These are phyloP conservation scores for Fratercula arctica DNA, from an alignment of 2,797 vertebrate species.

Conservation along the genomic window DNA sequence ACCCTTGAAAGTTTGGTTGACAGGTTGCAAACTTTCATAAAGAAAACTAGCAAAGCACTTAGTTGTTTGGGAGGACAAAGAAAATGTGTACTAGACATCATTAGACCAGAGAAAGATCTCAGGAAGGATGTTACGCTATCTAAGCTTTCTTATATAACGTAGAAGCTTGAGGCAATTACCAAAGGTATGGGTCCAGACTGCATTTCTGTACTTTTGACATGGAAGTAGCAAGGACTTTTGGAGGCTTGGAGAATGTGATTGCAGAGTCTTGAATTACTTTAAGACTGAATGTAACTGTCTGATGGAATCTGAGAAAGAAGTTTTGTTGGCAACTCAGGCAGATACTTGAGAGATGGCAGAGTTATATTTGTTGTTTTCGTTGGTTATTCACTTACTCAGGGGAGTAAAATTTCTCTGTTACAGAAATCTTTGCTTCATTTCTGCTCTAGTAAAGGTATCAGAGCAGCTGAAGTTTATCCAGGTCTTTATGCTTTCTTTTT, in stretches of 20 bases:
- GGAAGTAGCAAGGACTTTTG: neutral
- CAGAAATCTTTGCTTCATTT: neutral
- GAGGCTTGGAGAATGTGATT: neutral
- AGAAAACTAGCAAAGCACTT: neutral
- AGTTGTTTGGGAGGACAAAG: neutral
- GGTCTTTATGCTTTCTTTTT: neutral
- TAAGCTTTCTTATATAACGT: neutral
- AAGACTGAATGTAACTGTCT: neutral
- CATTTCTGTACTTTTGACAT: neutral
- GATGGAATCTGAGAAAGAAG: neutral
- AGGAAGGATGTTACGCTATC: neutral
- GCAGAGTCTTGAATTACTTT: neutral
- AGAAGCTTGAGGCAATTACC: neutral
- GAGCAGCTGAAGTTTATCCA: neutral
- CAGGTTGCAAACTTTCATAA: neutral
- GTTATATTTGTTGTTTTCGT: neutral
- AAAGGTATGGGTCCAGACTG: accelerated
- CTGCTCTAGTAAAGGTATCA: neutral
- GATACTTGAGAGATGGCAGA: neutral
- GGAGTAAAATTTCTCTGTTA: neutral
- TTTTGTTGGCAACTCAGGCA: neutral
- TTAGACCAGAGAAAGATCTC: neutral
- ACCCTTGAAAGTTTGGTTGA: neutral
- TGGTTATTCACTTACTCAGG: neutral
- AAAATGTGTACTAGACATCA: neutral